Conservation (phyloP, 2,797 vertebrate genomes). For the Chaetodon trifasciatus region DNA sequence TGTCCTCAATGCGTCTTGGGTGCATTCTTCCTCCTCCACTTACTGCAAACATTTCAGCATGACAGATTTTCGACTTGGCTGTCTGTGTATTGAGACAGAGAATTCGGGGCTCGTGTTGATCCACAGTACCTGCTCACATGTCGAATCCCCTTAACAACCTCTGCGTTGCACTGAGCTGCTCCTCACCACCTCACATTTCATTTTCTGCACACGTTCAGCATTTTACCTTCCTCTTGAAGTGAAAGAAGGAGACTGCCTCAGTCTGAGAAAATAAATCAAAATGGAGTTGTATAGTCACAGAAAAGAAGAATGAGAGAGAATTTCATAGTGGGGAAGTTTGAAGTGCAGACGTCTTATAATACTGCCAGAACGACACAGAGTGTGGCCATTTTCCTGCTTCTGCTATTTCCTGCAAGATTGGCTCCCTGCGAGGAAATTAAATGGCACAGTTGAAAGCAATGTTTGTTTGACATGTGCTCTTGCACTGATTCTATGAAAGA, state of each 20-base stretch:
- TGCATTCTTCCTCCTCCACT: conserved; percentile 3
- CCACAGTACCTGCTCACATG: not conserved
- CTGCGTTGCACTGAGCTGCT: conserved; percentile 24
- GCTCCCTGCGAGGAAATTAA: conserved; percentile 58
- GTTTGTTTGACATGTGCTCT: conserved; percentile 64
- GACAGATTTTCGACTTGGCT: conserved; percentile 14
- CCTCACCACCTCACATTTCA: conserved; percentile 19
- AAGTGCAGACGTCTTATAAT: conserved; percentile 42
- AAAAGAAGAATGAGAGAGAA: conserved; percentile 17
- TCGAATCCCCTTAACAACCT: not conserved
- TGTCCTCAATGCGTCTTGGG: too few species aligned
- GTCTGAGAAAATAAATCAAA: conserved; percentile 42
- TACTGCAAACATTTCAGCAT: conserved; percentile 7
- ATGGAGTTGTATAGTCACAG: conserved; percentile 21
- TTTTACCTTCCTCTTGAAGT: conserved; percentile 27
- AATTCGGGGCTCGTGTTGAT: conserved; percentile 2
- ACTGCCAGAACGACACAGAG: conserved; percentile 27
- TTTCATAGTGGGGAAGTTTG: conserved; percentile 33
- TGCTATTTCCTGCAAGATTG: conserved; percentile 40
- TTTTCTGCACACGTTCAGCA: conserved; percentile 20
- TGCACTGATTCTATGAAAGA: conserved; percentile 45
- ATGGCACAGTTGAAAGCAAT: conserved; percentile 50
- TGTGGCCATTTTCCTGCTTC: conserved; percentile 29
- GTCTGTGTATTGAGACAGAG: conserved; percentile 1
- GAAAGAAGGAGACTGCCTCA: conserved; percentile 8